Percentiles rank a stretch among this genome's conserved stretches.
These are phyloP conservation scores for Drosophila repletoides DNA, from an alignment of 1,140 invertebrate species.

Conservation along the genomic window DNA sequence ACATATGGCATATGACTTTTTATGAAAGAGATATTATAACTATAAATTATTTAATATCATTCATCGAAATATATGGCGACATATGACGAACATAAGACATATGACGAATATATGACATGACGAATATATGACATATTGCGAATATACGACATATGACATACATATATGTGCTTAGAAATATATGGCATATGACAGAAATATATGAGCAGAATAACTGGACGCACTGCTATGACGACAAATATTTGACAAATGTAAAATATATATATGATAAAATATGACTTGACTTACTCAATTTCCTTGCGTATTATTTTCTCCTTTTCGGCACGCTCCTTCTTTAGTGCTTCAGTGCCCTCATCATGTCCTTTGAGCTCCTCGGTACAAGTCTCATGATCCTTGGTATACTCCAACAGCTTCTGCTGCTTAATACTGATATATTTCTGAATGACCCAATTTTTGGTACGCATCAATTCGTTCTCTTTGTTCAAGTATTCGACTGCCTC, in stretches of 20 bases:
- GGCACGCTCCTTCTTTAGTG: slow-evolving; percentile 84
- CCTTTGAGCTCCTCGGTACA: slow-evolving; percentile 84
- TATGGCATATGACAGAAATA: too few species aligned
- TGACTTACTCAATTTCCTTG: slow-evolving; percentile 84
- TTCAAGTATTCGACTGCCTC: slow-evolving; percentile 93
- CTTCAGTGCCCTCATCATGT: slow-evolving; percentile 84
- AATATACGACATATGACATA: too few species aligned
- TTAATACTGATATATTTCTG: slow-evolving; percentile 87
- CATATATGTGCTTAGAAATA: too few species aligned
- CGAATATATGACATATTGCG: too few species aligned
- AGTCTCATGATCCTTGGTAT: slow-evolving; percentile 83
- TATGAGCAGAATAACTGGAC: too few species aligned
- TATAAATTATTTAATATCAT: too few species aligned
- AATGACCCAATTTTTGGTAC: slow-evolving; percentile 87
- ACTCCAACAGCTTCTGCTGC: slow-evolving; percentile 83
- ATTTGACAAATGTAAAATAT: neutral
- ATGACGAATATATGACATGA: too few species aligned
- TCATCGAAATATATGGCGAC: too few species aligned
- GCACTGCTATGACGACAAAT: too few species aligned
- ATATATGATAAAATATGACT: neutral
- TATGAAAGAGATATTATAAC: too few species aligned
- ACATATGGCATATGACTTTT: too few species aligned
- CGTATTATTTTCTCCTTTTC: slow-evolving; percentile 84
- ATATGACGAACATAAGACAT: too few species aligned
- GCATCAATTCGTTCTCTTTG: slow-evolving; percentile 89